phyloP scores from a whole-genome alignment of 2,888 invertebrate genomes.

The Chesias legatella region DNA sequence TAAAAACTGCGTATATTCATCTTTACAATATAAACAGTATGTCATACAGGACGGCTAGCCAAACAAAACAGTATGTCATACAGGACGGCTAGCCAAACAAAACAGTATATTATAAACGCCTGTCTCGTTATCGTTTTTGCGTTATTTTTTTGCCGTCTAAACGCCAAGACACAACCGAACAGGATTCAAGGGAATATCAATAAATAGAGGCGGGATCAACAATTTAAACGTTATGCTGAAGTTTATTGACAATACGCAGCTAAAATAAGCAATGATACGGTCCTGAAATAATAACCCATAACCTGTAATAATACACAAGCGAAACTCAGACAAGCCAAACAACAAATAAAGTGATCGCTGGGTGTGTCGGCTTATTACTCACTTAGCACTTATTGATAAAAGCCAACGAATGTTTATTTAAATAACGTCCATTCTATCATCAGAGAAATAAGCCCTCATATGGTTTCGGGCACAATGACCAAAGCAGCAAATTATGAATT shows the following conservation, averaged over 20 bases:
- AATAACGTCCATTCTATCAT: constrained; percentile 14
- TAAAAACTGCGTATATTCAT: too few relatives aligned
- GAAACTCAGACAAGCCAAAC: constrained; percentile 20
- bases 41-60: too few relatives aligned
- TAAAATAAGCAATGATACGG: constrained; percentile 12
- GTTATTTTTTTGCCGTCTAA: constrained; percentile 53
- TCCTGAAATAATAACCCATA: constrained; percentile 2
- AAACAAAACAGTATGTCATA: too few relatives aligned
- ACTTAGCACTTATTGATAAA: constrained; percentile 21
- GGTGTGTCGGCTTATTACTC: constrained; percentile 9
- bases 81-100: too few relatives aligned
- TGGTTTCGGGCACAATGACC: too few relatives aligned
- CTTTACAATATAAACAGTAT: too few relatives aligned
- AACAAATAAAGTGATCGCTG: constrained; percentile 22
- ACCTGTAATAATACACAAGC: constrained; percentile 13
- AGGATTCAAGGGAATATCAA: constrained; percentile 56
- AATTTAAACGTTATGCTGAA: neutral
- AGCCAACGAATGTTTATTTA: constrained; percentile 27
- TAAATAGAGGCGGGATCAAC: constrained; percentile 59
- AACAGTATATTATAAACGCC: constrained; percentile 1
- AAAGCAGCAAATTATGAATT: too few relatives aligned
- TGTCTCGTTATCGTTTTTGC: constrained; percentile 9
- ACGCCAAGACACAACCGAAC: constrained; percentile 54
- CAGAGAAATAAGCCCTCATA: too few relatives aligned
- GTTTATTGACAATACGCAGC: neutral